Evolutionary conservation across 2,888 invertebrate genomes (phyloP).

Genomic region (Hoplodrina ambigua): DNA sequence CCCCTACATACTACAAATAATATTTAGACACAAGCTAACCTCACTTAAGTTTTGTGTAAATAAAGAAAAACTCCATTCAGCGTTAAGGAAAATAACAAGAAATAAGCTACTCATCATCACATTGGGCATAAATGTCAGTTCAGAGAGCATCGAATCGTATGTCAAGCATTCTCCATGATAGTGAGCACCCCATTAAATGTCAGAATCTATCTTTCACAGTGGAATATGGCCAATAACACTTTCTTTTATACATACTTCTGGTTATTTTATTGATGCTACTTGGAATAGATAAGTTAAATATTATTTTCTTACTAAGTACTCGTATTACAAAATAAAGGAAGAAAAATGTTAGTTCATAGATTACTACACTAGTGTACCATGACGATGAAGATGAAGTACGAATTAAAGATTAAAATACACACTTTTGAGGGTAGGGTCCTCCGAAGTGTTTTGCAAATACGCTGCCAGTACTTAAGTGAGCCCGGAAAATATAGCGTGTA

Average conservation of each 20-base stretch:
- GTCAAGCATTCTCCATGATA: conserved; percentile 32
- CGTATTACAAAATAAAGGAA: not conserved
- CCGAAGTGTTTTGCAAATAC: conserved; percentile 22
- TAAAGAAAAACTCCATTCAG: not conserved
- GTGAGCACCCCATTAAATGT: conserved; percentile 49
- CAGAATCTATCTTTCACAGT: conserved; percentile 6
- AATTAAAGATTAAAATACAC: not conserved
- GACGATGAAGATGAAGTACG: too few relatives aligned
- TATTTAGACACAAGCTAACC: too few relatives aligned
- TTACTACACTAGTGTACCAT: not conserved
- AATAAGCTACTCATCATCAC: conserved; percentile 20
- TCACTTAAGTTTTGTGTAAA: not conserved
- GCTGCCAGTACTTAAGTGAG: conserved; percentile 4
- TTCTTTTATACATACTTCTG: not conserved
- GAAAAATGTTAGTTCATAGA: not conserved
- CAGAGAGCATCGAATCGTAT: conserved; percentile 22
- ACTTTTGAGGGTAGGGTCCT: not conserved
- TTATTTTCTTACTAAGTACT: too few relatives aligned
- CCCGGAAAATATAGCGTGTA: conserved; percentile 21
- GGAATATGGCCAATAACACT: conserved; percentile 3
- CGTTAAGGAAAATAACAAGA: conserved; percentile 31
- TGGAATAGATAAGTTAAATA: not conserved
- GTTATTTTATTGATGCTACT: not conserved
- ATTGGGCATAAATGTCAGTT: conserved; percentile 14
- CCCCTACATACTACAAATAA: too few relatives aligned